phyloP scores from a whole-genome alignment of 37 sponge, comb jelly and placozoan species.

The Agelas oroides region DNA sequence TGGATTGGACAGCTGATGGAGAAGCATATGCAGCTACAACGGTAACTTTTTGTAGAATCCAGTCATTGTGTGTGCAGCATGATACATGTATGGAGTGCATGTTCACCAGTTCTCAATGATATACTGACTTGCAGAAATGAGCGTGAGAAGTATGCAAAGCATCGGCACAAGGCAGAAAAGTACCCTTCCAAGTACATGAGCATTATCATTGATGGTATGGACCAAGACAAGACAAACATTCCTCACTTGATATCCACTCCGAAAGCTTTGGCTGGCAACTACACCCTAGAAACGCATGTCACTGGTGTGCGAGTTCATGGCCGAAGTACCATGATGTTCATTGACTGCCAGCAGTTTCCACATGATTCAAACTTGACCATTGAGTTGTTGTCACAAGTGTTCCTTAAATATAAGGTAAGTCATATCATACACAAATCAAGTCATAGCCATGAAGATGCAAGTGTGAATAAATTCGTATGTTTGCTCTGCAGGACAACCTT shows the following conservation, averaged over 20 bases:
- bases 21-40: neutral
- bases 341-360: constrained; percentile 26
- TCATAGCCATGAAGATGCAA: too few species aligned
- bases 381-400: neutral
- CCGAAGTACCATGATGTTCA: constrained; percentile 4
- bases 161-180: constrained; percentile 19
- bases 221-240: constrained; percentile 40
- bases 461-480: too few species aligned
- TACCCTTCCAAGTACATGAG: constrained; percentile 30
- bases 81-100: too few species aligned
- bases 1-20: neutral
- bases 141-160: constrained; percentile 28
- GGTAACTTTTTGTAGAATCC: neutral
- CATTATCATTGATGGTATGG: constrained; percentile 45
- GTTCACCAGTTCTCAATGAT: neutral
- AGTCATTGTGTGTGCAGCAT: too few species aligned
- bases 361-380: constrained; percentile 25
- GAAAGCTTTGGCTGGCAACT: neutral
- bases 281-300: constrained; percentile 7
- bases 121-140: constrained; percentile 23
- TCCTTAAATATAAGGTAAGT: neutral
- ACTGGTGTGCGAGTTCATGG: constrained; percentile 36
- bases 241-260: constrained; percentile 20
- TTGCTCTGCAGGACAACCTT: too few species aligned
- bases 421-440: too few species aligned